Evolutionary conservation across 2,797 vertebrate species (phyloP), one percentile per base, ranked within the genome.

Genomic region (Sebastes minor): DNA sequence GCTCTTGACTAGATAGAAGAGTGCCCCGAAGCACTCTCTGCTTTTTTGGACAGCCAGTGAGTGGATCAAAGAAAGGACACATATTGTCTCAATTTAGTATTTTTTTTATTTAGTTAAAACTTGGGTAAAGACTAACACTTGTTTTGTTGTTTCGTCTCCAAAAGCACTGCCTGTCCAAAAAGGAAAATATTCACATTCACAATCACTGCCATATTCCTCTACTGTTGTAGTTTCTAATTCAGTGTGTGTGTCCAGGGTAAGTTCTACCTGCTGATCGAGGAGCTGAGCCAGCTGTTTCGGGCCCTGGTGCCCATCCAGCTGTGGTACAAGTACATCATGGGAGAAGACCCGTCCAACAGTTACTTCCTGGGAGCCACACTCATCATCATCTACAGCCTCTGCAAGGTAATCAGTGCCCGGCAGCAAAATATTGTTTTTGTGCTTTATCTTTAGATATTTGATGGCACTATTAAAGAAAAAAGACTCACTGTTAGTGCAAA

Each of bases 301-400:
- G 98, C 97, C 0, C 94, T 99, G 14, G 97, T 99, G 32, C 99
- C 99, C 86, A 97, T 99, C 95, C 99, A 99, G 96, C 93, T 99
- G 76, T 99, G 99, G 99, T 99, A 98, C 89, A 98, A 99, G 82
- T 99, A 99, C 96, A 99, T 99, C 93, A 97, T 99, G 97, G 97
- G 97, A 6, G 98, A 98, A 1, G 97, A 99, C 81, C 96, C 98
- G 0, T 97, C 98, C 60, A 97, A 94, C 93, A 97, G 97, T 89
- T 99, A 99, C 94, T 97, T 99, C 92, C 95, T 99, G 22, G 98
- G 98, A 11, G 98, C 98, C 0, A 91, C 95, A 33, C 96, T 99
- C 20, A 98, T 99, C 85, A 96, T 99, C 71, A 95, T 98, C 84
- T 99, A 99, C 90, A 98, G 97, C 86, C 96, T 99, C 80, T 99